A percentile compares a stretch with the other conserved stretches of the same genome.
Conservation (phyloP, 2,113 vertebrate genomes). For the Pandion haliaetus region DNA sequence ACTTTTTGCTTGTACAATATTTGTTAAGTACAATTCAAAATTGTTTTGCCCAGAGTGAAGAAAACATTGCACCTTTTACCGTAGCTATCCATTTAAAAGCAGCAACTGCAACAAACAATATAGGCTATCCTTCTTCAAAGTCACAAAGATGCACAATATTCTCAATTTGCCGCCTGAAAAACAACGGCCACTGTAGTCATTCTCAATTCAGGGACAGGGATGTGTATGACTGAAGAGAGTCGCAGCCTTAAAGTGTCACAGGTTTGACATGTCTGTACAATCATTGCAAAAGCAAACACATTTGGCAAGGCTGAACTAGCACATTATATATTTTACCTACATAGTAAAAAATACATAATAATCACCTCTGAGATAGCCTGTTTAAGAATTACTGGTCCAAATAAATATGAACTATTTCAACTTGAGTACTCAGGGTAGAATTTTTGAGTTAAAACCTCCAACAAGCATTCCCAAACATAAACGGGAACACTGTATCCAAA, state of each 20-base stretch:
- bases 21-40: constrained; percentile 58
- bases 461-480: constrained; percentile 26
- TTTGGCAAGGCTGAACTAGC: constrained; percentile 62
- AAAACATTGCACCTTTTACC: constrained; percentile 45
- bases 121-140: background rate
- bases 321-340: constrained; percentile 41
- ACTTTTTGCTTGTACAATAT: constrained; percentile 46
- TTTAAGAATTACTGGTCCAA: constrained; percentile 58
- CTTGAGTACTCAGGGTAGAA: constrained; percentile 22
- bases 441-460: constrained; percentile 47
- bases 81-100: background rate
- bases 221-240: constrained; percentile 17
- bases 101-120: background rate
- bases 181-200: background rate
- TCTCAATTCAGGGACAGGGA: background rate
- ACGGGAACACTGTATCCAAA: constrained; percentile 16
- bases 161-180: constrained; percentile 4
- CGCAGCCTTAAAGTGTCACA: constrained; percentile 65
- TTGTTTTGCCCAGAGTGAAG: constrained; percentile 46
- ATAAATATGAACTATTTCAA: constrained; percentile 34
- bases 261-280: constrained; percentile 54
- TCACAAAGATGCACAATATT: background rate
- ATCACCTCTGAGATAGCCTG: constrained; percentile 27
- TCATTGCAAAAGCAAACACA: constrained; percentile 56
- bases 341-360: constrained; percentile 53